Conservation (phyloP, 1,140 invertebrate species). For the Grapholita molesta region DNA sequence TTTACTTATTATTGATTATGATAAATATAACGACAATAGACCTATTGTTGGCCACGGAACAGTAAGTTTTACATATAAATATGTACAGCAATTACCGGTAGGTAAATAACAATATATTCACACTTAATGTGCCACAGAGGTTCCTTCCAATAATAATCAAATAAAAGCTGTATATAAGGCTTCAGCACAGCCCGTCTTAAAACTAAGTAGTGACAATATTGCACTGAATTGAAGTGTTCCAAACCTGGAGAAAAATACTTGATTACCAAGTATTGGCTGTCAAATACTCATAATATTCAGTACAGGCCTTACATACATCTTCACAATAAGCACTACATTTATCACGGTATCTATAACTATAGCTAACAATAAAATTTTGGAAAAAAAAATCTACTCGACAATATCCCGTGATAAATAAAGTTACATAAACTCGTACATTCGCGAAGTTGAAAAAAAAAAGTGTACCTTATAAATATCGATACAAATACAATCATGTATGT, state of each 20-base stretch:
- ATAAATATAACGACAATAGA: background rate
- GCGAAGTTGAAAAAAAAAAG: too few species aligned
- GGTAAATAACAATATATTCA: background rate
- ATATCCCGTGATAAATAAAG: background rate
- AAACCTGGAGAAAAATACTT: too few species aligned
- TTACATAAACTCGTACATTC: background rate
- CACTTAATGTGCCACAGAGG: background rate
- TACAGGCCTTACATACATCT: background rate
- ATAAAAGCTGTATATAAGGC: background rate
- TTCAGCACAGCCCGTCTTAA: background rate
- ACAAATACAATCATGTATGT: background rate
- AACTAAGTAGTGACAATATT: background rate
- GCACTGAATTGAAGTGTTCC: background rate
- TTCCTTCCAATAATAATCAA: background rate
- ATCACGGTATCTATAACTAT: background rate
- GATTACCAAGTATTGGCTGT: too few species aligned
- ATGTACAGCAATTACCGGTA: background rate
- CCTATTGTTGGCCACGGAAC: background rate
- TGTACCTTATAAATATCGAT: background rate
- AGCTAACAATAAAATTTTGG: background rate
- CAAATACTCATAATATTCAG: background rate
- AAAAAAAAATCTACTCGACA: background rate
- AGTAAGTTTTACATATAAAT: background rate
- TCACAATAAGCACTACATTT: background rate
- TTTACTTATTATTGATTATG: background rate